phyloP scores from a whole-genome alignment of 2,888 invertebrate genomes.

The Cantharis rufa region DNA sequence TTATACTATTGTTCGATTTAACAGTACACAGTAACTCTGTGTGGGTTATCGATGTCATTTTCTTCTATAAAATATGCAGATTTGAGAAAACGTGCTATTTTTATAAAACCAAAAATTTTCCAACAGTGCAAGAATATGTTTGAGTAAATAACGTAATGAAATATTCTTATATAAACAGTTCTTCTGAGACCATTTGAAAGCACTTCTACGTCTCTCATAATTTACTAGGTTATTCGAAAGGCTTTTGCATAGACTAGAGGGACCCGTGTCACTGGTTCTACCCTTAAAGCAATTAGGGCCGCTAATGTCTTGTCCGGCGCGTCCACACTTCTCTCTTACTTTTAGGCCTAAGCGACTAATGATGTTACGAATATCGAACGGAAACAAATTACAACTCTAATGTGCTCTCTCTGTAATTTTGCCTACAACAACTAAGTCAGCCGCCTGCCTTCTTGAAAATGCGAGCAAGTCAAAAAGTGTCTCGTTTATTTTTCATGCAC shows the following conservation, averaged over 20 bases:
- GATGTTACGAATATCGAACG: constrained; percentile 53
- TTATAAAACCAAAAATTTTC: background rate
- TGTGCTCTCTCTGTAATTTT: constrained; percentile 47
- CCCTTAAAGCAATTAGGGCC: constrained; percentile 53
- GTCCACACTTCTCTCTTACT: constrained; percentile 50
- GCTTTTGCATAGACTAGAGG: constrained; percentile 30
- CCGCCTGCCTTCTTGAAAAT: constrained; percentile 37
- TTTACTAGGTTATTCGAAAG: constrained; percentile 31
- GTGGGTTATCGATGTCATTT: no score
- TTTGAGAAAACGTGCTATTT: no score
- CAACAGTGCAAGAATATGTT: background rate
- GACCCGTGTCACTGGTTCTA: constrained; percentile 31
- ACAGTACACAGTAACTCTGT: no score
- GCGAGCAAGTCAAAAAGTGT: constrained; percentile 42
- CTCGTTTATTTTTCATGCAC: constrained; percentile 43
- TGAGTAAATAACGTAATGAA: constrained; percentile 5
- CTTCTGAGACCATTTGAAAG: constrained; percentile 29
- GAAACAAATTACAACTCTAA: constrained; percentile 53
- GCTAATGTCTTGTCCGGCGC: constrained; percentile 55
- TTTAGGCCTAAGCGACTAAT: constrained; percentile 50
- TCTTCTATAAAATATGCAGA: no score
- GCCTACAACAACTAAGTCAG: constrained; percentile 18
- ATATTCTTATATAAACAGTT: constrained; percentile 22
- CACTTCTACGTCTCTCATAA: constrained; percentile 31
- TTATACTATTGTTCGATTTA: no score